Evolutionary conservation across 2,113 vertebrate genomes (phyloP), one percentile per base, ranked within the genome.

Genomic region (Rhynchomys soricoides): DNA sequence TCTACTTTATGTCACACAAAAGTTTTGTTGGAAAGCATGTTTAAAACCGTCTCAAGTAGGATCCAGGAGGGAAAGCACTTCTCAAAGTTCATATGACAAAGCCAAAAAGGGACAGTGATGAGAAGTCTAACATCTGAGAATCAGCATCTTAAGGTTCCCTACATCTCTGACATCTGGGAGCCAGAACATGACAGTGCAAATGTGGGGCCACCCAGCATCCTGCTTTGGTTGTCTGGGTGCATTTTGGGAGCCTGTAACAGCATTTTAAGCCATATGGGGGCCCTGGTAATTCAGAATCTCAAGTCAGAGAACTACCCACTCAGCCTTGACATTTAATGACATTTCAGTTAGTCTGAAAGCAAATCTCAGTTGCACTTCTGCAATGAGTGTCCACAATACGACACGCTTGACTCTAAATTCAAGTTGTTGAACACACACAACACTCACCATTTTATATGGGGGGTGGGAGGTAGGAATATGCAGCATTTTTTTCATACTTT

Each of bases 11-110:
- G 21, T 87, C 71, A 91, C 88, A 93, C 26, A 89, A 45, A 24
- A 57, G 50, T 66, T 90, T 88, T 94, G 8, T 82, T 97, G 81
- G 73, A 85, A 96, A 93, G 82, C n/a, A 62, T 19, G 89, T 66
- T 94, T 92, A 75, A 95, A 95, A 71, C 11, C 95, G 43, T 64
- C 74, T 74, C 52, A 17, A 7, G 26, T 37, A 40, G 75, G 70
- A 96, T 40, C 29, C 1, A 13, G 71, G 43, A 43, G 17, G 34
- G 31, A 11, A 43, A 70, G 75, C 15, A 48, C 34, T 81, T 91
- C 78, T 82, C 57, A 94, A 79, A 48, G 74, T 68, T 73, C 68
- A 1, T 1, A 57, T 82, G 74, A 26, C 73, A 78, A 66, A 89
- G 52, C 62, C 86, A 34, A 78, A 59, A 74, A 13, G 3, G 59